phyloP scores from a whole-genome alignment of 2,797 vertebrate species.

The Pseudochromis fuscus region DNA sequence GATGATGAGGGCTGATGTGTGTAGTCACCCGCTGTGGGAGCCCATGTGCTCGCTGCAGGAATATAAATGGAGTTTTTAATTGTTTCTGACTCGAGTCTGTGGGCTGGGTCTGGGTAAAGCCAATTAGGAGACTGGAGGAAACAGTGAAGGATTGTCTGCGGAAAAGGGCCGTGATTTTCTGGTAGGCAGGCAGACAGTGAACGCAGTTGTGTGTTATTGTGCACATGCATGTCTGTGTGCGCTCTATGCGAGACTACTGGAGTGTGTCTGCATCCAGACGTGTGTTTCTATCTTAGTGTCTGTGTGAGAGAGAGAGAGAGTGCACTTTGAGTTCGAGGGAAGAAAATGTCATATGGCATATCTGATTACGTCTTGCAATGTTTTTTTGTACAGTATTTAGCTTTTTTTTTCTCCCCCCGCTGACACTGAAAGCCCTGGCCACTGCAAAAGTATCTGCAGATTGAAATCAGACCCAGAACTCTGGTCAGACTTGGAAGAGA shows the following conservation, averaged over 20 bases:
- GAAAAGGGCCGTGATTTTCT: constrained; percentile 85
- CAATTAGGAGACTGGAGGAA: constrained; percentile 90
- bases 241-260: constrained; percentile 30
- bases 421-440: constrained; percentile 71
- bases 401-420: constrained; percentile 20
- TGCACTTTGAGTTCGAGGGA: constrained; percentile 58
- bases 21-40: constrained; percentile 88
- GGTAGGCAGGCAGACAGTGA: constrained; percentile 55
- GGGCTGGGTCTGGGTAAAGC: constrained; percentile 89
- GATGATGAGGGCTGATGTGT: constrained; percentile 90
- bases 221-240: constrained; percentile 29
- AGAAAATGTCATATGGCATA: constrained; percentile 80
- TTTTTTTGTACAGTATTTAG: constrained; percentile 55
- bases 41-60: constrained; percentile 86
- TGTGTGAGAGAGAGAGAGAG: constrained; percentile 27
- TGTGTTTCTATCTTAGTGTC: constrained; percentile 36
- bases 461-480: constrained; percentile 83
- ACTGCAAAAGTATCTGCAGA: constrained; percentile 80
- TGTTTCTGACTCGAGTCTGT: constrained; percentile 90
- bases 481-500: constrained; percentile 79
- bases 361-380: constrained; percentile 78
- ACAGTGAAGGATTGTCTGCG: constrained; percentile 86
- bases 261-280: constrained; percentile 41
- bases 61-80: constrained; percentile 95
- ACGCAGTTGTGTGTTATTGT: constrained; percentile 48